Evolutionary conservation across 2,113 vertebrate species (phyloP).

Genomic region (Galeopterus variegatus): DNA sequence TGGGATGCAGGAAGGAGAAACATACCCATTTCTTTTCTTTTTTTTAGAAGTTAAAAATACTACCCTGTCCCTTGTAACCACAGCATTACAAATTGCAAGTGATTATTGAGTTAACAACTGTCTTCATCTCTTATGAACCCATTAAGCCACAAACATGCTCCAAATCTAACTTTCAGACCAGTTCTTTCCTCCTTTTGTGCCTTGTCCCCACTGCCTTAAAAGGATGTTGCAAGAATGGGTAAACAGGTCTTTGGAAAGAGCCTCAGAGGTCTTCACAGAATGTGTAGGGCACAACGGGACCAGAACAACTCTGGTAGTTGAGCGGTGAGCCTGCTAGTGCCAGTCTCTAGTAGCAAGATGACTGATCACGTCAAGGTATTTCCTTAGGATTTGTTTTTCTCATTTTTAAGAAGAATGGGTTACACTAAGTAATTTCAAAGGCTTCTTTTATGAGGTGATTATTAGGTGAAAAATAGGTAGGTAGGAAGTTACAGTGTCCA

Average conservation of each 20-base stretch:
- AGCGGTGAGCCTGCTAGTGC: background rate
- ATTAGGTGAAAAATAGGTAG: background rate
- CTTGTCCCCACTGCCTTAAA: background rate
- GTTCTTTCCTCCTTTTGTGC: background rate
- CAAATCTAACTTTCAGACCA: background rate
- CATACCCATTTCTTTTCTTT: background rate
- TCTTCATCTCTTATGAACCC: background rate
- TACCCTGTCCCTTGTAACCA: background rate
- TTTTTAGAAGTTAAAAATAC: conserved; percentile 34
- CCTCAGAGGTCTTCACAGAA: background rate
- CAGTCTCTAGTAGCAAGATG: background rate
- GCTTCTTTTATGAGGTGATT: background rate
- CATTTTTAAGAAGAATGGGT: background rate
- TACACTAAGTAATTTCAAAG: background rate
- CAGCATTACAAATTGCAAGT: conserved; percentile 22
- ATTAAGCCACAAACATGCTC: background rate
- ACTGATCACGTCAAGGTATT: background rate
- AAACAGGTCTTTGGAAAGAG: background rate
- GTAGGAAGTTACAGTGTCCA: background rate
- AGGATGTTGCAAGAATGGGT: background rate
- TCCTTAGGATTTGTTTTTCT: background rate
- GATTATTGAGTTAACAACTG: background rate
- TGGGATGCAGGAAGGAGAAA: background rate
- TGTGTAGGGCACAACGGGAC: too few species aligned
- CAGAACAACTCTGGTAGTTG: background rate